These are phyloP conservation scores for Drosophila nigritarsus DNA, from an alignment of 2,888 invertebrate species.

Conservation along the genomic window DNA sequence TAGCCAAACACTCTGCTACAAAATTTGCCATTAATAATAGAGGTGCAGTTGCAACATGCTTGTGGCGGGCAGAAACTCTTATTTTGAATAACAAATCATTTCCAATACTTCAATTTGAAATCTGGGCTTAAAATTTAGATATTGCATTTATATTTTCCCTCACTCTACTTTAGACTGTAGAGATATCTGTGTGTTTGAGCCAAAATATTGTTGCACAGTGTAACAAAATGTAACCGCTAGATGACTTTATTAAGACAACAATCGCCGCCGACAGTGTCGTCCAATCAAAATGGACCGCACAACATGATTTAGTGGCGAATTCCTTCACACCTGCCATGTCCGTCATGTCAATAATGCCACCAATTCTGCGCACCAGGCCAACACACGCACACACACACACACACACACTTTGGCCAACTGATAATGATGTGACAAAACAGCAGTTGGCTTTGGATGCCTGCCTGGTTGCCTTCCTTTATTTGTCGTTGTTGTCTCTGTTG, in stretches of 20 bases:
- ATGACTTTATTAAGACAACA: slow-evolving; percentile 74
- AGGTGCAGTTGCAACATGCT: neutral
- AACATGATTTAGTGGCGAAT: slow-evolving; percentile 79
- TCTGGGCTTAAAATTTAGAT: neutral
- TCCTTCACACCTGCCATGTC: slow-evolving; percentile 75
- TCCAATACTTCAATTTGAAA: neutral
- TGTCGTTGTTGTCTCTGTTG: slow-evolving; percentile 29
- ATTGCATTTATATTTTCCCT: too few species aligned
- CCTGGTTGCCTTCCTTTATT: slow-evolving; percentile 8
- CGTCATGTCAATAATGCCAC: slow-evolving; percentile 80
- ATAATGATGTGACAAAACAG: slow-evolving; percentile 81
- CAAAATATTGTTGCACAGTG: slow-evolving; percentile 50
- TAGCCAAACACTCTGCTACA: slow-evolving; percentile 32
- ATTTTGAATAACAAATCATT: neutral
- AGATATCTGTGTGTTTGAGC: neutral
- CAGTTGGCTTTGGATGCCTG: slow-evolving; percentile 59
- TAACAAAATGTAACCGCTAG: slow-evolving; percentile 57
- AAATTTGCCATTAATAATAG: neutral
- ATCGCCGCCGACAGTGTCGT: slow-evolving; percentile 49
- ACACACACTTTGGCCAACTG: slow-evolving; percentile 51
- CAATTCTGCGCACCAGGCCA: slow-evolving; percentile 57
- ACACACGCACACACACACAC: slow-evolving; percentile 5
- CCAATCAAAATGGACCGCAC: slow-evolving; percentile 74
- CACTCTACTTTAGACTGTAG: neutral
- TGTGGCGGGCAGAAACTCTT: neutral